Base-by-base conservation (phyloP, 1,140 invertebrate species). In the Bombus soroeensis region DNA sequence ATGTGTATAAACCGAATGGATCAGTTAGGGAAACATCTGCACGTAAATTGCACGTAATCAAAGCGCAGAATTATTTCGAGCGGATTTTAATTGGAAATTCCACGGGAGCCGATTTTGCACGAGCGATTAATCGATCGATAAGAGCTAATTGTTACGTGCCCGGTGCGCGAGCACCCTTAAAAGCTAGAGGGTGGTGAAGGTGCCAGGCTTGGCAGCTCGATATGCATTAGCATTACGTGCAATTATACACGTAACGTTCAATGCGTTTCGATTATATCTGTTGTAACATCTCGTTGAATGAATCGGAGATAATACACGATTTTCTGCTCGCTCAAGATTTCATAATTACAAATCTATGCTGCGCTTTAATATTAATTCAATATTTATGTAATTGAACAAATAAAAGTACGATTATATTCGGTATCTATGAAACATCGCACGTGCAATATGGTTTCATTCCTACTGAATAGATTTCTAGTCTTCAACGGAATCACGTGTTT, bases 1-100 rank as follows among this genome's bases (percentile, higher is more conserved):
- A 81, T 72, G 85, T 37, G 64, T 62, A 43, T 39, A 85, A 88
- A 80, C 83, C 81, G 71, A 79, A 88, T 68, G 70, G 78, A 73
- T n/a, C 64, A 77, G 6, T 47, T 43, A 43, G 47, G 71, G 57
- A 83, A 85, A 87, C 47, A 83, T 68, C 25, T 25, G 68, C 25
- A 68, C 74, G 73, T 89, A 83, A 88, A 89, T 91, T 74, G 83
- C 83, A 22, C 32, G 70, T 73, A 86, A 89, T 89, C 88, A 88
- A 89, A 87, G 66, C 75, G 32, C 81, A 43, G 41, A 73, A 89
- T 87, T 91, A 90, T 87, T 90, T 90, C 80, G 66, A 85, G 86
- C 75, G 43, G 68, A 88, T 89, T 90, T 91, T 90, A 90, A 90
- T 90, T 91, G 76, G 81, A 92, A 91, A 90, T 91, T 89, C 78